Conservation (phyloP, 2,888 invertebrate genomes). For the Acrobasis consociella region DNA sequence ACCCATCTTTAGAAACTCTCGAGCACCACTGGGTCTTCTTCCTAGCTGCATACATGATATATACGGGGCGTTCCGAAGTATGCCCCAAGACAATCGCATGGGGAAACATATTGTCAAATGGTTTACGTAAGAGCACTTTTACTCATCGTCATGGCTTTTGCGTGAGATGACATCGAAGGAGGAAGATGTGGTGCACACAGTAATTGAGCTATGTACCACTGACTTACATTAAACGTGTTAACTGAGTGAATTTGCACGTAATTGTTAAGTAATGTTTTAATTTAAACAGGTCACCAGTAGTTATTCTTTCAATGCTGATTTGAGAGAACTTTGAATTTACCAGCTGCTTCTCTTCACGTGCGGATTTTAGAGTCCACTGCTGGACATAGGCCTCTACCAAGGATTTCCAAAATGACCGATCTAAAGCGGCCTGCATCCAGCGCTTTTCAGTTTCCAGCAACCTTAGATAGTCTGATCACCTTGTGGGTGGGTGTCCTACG, state of each 20-base stretch:
- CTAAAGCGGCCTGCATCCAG: too few relatives aligned
- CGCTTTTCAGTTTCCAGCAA: too few relatives aligned
- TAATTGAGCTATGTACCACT: slow-evolving; percentile 13
- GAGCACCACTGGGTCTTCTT: slow-evolving; percentile 56
- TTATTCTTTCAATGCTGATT: too few relatives aligned
- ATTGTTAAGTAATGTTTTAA: not conserved
- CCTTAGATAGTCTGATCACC: too few relatives aligned
- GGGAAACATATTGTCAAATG: slow-evolving; percentile 69
- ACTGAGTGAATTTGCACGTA: slow-evolving; percentile 1
- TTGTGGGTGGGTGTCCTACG: too few relatives aligned
- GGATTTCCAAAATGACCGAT: too few relatives aligned
- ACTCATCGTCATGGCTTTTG: slow-evolving; percentile 50
- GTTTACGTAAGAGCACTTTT: slow-evolving; percentile 61
- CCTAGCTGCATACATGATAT: slow-evolving; percentile 60
- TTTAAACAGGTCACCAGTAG: not conserved
- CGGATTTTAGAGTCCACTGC: too few relatives aligned
- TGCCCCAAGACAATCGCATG: slow-evolving; percentile 72
- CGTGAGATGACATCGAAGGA: slow-evolving; percentile 54
- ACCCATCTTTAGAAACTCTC: slow-evolving; percentile 54
- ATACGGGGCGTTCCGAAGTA: slow-evolving; percentile 71
- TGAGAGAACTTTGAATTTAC: too few relatives aligned
- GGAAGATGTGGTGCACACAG: slow-evolving; percentile 43
- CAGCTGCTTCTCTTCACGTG: not conserved
- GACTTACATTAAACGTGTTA: slow-evolving; percentile 20
- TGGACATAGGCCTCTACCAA: too few relatives aligned